Conservation (phyloP, 2,888 invertebrate species). For the Mythimna ferrago region DNA sequence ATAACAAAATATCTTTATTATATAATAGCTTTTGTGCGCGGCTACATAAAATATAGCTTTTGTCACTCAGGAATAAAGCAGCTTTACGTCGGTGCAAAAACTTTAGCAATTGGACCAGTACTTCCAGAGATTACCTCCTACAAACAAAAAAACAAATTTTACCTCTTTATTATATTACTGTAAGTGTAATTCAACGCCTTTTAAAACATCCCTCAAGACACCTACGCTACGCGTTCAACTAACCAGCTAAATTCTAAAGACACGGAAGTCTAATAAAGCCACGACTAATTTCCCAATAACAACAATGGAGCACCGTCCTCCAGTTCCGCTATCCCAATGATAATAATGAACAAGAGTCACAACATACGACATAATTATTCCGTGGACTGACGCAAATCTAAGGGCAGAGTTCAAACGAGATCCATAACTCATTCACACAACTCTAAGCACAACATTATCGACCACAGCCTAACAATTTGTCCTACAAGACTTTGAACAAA, state of each 20-base stretch:
- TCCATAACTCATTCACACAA: conserved; percentile 81
- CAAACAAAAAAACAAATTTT: no score
- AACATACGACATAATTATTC: conserved; percentile 85
- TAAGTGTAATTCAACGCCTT: no score
- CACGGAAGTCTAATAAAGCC: no score
- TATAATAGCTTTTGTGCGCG: no score
- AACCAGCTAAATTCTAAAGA: neutral
- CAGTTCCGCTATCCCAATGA: conserved; percentile 65
- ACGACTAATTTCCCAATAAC: conserved; percentile 4
- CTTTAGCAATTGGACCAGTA: no score
- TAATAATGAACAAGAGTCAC: conserved; percentile 81
- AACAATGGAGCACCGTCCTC: conserved; percentile 31
- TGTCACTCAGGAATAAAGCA: no score
- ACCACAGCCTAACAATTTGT: conserved; percentile 66
- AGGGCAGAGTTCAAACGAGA: conserved; percentile 83
- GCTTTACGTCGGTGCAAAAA: no score
- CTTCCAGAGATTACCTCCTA: no score
- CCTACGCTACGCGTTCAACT: neutral
- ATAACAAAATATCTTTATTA: no score
- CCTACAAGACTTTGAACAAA: conserved; percentile 25
- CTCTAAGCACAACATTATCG: conserved; percentile 70
- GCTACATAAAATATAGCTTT: no score
- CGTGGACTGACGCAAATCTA: conserved; percentile 84
- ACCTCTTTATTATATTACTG: no score
- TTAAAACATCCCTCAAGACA: no score